These are phyloP conservation scores for Poicephalus gulielmi DNA, from an alignment of 2,113 vertebrate species.

Conservation along the genomic window DNA sequence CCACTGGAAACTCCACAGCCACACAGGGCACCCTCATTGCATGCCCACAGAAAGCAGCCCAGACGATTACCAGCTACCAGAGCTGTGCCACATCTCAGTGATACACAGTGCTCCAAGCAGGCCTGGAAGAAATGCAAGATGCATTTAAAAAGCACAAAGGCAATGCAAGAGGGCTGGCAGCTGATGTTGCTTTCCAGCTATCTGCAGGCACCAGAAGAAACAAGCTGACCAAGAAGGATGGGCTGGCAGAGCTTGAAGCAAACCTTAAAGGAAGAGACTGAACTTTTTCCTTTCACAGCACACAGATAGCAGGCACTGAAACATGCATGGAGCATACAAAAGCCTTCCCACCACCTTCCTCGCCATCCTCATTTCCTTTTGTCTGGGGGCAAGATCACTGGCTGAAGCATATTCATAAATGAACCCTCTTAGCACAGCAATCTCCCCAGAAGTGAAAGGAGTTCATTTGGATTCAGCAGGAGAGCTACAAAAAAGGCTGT, in stretches of 20 bases:
- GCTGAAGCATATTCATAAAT: rapidly evolving
- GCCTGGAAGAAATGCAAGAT: not conserved
- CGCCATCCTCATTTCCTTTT: rapidly evolving
- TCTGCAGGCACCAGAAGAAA: conserved; percentile 32
- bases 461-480: not conserved
- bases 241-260: not conserved
- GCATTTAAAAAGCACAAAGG: not conserved
- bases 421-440: not conserved
- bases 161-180: not conserved
- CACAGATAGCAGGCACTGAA: not conserved
- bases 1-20: not conserved
- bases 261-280: not conserved
- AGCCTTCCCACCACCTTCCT: not conserved
- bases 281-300: not conserved
- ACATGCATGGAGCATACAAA: rapidly evolving
- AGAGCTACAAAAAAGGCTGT: not conserved
- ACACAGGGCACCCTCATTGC: not conserved
- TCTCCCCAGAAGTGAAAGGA: not conserved
- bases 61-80: not conserved
- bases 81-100: not conserved
- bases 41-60: not conserved
- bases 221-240: conserved; percentile 2
- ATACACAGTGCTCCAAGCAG: not conserved
- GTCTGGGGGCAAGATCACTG: not conserved
- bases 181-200: not conserved